Evolutionary conservation across 2,888 invertebrate species (phyloP).

Genomic region (Orchesella flavescens): DNA sequence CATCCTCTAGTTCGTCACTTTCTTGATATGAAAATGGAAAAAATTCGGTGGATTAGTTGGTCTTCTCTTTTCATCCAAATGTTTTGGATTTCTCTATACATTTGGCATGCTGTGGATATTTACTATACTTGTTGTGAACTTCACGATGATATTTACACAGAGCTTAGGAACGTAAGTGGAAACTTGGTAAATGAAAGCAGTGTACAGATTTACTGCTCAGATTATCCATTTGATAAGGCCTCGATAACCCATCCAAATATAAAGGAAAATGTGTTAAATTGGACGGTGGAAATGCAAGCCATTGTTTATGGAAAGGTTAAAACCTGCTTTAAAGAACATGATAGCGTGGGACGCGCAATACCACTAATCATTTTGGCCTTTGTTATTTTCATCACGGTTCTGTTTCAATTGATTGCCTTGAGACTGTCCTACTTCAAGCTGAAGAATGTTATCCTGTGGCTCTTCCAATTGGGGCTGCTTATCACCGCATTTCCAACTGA

Average conservation of each 20-base stretch:
- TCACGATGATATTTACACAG: neutral
- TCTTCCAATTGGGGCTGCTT: neutral
- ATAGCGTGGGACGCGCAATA: neutral
- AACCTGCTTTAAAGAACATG: neutral
- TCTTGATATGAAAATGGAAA: conserved; percentile 25
- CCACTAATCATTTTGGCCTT: neutral
- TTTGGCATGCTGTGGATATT: conserved; percentile 36
- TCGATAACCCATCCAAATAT: neutral
- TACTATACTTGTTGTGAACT: conserved; percentile 42
- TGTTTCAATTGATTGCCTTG: neutral
- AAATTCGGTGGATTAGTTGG: conserved; percentile 25
- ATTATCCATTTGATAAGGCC: conserved; percentile 16
- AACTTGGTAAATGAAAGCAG: neutral
- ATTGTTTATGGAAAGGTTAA: neutral
- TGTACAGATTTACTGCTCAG: conserved; percentile 10
- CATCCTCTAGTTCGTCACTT: conserved; percentile 42
- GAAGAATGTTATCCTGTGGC: conserved; percentile 15
- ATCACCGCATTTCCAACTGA: conserved; percentile 8
- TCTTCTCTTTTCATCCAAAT: conserved; percentile 30
- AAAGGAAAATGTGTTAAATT: too few relatives aligned
- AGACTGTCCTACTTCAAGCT: neutral
- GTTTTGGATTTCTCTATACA: conserved; percentile 43
- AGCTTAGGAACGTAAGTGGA: neutral
- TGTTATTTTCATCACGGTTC: neutral
- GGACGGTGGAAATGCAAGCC: neutral